A percentile compares a stretch with the other conserved stretches of the same genome.
phyloP scores from a whole-genome alignment of 2,797 vertebrate species.

The Moxostoma hubbsi region DNA sequence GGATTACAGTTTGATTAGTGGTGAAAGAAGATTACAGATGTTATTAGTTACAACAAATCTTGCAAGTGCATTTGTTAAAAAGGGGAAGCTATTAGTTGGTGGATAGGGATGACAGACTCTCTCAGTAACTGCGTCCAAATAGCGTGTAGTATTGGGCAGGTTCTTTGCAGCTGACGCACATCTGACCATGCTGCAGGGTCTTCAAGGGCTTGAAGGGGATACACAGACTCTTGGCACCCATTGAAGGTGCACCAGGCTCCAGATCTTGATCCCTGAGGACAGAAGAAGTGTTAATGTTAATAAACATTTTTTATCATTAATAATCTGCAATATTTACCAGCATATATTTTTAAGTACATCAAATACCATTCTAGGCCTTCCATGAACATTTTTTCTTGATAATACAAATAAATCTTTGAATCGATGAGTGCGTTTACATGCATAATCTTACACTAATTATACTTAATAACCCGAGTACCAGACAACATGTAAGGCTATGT shows the following conservation, averaged over 20 bases:
- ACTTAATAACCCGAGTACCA: no score
- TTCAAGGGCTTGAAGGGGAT: conserved; percentile 92
- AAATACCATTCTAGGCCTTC: no score
- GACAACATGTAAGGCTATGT: no score
- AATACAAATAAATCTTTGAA: no score
- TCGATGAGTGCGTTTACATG: no score
- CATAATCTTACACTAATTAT: no score
- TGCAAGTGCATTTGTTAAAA: conserved; percentile 29
- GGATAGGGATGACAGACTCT: background rate
- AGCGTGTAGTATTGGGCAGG: conserved; percentile 93
- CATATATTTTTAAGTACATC: no score
- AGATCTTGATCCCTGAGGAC: conserved; percentile 91
- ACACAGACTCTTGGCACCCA: conserved; percentile 98
- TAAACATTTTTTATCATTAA: no score
- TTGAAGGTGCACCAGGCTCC: conserved; percentile 94
- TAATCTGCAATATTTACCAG: no score
- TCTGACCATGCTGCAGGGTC: conserved; percentile 81
- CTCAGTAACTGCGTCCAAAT: conserved; percentile 95
- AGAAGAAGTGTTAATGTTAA: background rate
- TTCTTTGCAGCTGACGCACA: conserved; percentile 87
- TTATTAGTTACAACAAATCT: conserved; percentile 12
- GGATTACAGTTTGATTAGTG: background rate
- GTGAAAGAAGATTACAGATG: background rate
- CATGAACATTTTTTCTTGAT: no score
- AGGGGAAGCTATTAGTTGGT: background rate